These are phyloP conservation scores for Anser brachyrhynchus DNA, from an alignment of 2,113 vertebrate species.

Conservation along the genomic window DNA sequence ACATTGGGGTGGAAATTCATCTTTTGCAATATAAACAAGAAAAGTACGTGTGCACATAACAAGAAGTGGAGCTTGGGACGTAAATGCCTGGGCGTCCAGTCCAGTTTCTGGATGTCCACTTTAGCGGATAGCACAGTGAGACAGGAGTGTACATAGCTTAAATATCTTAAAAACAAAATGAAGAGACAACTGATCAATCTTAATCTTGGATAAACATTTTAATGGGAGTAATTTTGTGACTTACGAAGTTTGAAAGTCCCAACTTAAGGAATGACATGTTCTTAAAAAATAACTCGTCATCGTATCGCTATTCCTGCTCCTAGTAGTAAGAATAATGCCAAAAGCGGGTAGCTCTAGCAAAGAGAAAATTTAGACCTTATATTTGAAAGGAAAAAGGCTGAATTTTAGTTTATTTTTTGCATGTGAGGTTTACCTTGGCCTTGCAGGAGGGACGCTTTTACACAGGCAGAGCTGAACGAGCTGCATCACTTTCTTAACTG, in stretches of 20 bases:
- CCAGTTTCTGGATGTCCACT: background rate
- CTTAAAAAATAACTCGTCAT: background rate
- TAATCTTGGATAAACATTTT: background rate
- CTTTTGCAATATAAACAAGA: slow-evolving; percentile 33
- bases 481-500: background rate
- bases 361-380: background rate
- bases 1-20: background rate
- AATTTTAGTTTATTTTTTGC: background rate
- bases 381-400: background rate
- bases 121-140: background rate
- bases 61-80: background rate
- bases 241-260: background rate
- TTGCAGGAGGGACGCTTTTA: background rate
- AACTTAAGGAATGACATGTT: background rate
- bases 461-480: background rate
- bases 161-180: slow-evolving; percentile 6
- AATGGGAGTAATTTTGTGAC: background rate
- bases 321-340: background rate
- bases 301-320: background rate
- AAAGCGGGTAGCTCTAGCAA: background rate
- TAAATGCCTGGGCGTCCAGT: background rate
- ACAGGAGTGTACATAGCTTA: background rate
- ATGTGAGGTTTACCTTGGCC: background rate
- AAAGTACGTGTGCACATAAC: background rate
- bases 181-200: background rate